Base-by-base conservation (phyloP, 2,797 vertebrate genomes). In the Chrysocyon brachyurus region DNA sequence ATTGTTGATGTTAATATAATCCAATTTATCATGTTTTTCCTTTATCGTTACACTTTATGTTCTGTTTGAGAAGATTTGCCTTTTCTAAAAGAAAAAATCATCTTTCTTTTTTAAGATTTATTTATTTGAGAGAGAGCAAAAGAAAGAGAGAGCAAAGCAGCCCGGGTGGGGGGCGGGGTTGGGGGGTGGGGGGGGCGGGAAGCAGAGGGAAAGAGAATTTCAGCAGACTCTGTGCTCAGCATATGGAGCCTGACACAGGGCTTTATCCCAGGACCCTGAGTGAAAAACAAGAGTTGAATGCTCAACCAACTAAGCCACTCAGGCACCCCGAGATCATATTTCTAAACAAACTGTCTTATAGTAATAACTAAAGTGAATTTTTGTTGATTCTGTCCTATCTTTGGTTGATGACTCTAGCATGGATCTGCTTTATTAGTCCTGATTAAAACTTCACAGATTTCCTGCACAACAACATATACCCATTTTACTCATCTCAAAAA, bases 291-390 rank as follows among this genome's bases (percentile, higher is more conserved):
- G 40, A 73, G 7, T 9, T 7, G 2, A 40, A 75, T 28, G 72
- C 14, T 26, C 15, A 75, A 75, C 8, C 0, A 6, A 31, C 40
- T 52, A 46, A 52, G 8, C 15, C 73, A 31, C 26, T 46, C 26
- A 52, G 8, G 4, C 0, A 1, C 26, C 8, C 73, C 8, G 33
- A 33, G 12, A 36, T 49, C 11, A 14, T 46, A 33, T 46, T 85
- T 92, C n/a, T 31, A 36, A 33, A 78, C 33, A 75, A 52, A 68
- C 4, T 59, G 15, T 70, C 11, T 17, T 40, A 1, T 19, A 31
- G 24, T 8, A 46, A 54, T 64, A 70, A 68, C 59, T 33, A 17
- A 36, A 22, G 79, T 75, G 9, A 54, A 61, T 17, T 61, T 75
- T 46, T 64, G n/a, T 86, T 40, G 15, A 36, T 63, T 61, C 68